Base-by-base conservation (phyloP, 2,113 vertebrate species). In the Hippocampus guttulatus region DNA sequence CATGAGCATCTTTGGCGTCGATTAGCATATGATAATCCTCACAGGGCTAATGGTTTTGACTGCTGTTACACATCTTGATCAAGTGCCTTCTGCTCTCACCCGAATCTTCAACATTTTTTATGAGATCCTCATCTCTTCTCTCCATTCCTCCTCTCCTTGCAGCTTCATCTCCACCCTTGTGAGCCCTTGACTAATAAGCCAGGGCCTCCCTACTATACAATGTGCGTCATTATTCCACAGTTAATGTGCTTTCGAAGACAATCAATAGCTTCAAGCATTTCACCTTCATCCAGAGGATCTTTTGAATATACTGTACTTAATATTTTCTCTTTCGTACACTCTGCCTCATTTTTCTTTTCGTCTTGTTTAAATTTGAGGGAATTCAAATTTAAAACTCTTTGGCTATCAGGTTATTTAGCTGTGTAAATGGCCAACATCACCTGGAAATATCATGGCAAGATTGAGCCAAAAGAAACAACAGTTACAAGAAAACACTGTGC, bases 21-120 rank as follows among this genome's bases (percentile, higher is more conserved):
- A 87, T 85, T 89, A 88, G 87, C 79, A 82, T 88, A 81, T 80
- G 85, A 89, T 91, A 87, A 85, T 77, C 80, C 83, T 87, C 83
- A 80, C 70, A 60, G 49, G 68, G 63, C 81, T 89, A 89, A 88
- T 90, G 84, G 78, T 20, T 71, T 79, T 79, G 83, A 79, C 75
- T 78, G 70, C 81, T 75, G 77, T 88, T 82, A 41, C 68, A 52
- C 21, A 67, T 74, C 68, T 69, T 63, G 67, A 71, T 81, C 73
- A 55, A 68, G 61, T 75, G 71, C 68, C 57, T 80, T 54, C 71
- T 69, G 70, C 23, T 4, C 69, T 68, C 70, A 27, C 51, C 64
- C 66, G 52, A 73, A 70, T 82, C 64, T 72, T 80, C 30, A 71
- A 0, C 23, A 75, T 80, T 82, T 74, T 74, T 45, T 14, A 45